A percentile compares a stretch with the other conserved stretches of the same genome.
These are phyloP conservation scores for Uria aalge DNA, from an alignment of 2,113 vertebrate species.

Conservation along the genomic window DNA sequence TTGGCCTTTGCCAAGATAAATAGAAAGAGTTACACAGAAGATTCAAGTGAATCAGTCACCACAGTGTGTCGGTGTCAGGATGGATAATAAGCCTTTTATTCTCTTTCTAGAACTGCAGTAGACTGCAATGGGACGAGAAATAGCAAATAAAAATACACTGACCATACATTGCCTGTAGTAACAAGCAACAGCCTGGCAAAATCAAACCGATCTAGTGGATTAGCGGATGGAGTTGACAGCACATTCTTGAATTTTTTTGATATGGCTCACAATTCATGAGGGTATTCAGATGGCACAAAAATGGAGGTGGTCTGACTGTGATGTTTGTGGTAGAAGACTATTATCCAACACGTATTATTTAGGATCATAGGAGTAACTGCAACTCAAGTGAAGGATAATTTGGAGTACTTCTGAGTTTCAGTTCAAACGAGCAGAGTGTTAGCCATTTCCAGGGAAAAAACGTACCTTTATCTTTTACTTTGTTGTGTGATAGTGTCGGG, in stretches of 20 bases:
- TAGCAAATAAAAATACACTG: background rate
- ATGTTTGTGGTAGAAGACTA: background rate
- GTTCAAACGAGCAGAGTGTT: background rate
- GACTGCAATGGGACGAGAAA: background rate
- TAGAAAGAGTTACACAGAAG: background rate
- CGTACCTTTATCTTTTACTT: background rate
- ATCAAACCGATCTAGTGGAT: background rate
- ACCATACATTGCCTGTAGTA: background rate
- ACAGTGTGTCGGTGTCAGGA: background rate
- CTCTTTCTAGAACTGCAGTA: background rate
- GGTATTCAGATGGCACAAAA: background rate
- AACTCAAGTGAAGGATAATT: background rate
- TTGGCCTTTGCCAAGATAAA: constrained; percentile 38
- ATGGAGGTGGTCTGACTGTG: background rate
- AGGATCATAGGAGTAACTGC: background rate
- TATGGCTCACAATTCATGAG: background rate
- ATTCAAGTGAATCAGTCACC: background rate
- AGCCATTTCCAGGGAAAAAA: background rate
- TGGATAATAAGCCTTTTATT: background rate
- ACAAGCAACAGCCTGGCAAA: background rate
- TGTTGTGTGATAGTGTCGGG: background rate
- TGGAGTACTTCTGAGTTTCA: background rate
- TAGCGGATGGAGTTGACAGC: background rate
- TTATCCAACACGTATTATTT: background rate
- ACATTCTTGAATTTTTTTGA: background rate